phyloP scores from a whole-genome alignment of 2,797 vertebrate species.

The Tarsius wallacei region DNA sequence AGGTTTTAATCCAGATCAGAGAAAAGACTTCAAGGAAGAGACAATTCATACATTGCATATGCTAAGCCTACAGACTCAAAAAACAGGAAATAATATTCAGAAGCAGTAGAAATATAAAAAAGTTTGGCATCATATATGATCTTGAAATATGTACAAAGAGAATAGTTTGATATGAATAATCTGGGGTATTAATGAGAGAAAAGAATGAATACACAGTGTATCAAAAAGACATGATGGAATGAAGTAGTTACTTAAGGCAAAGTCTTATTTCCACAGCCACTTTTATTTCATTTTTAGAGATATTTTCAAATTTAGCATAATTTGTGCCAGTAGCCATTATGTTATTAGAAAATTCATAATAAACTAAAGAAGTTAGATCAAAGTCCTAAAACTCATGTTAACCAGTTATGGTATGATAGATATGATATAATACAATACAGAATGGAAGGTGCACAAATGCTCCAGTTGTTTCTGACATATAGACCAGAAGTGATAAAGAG shows the following conservation, averaged over 20 bases:
- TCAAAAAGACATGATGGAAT: not conserved
- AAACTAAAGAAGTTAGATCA: not conserved
- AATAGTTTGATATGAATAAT: not conserved
- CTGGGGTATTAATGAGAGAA: not conserved
- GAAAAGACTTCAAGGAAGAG: conserved; percentile 11
- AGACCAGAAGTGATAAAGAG: not conserved
- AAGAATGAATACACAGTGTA: not conserved
- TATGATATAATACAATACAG: not conserved
- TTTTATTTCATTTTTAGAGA: conserved; percentile 15
- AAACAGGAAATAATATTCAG: not conserved
- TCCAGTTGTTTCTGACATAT: not conserved
- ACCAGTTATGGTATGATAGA: not conserved
- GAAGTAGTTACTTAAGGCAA: not conserved
- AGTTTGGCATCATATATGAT: not conserved
- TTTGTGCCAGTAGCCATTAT: not conserved
- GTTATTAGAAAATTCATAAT: not conserved
- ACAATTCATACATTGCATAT: not conserved
- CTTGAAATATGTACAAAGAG: not conserved
- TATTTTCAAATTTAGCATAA: conserved; percentile 15
- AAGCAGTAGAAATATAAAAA: not conserved
- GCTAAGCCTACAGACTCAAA: not conserved
- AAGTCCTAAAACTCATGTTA: not conserved
- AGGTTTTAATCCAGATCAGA: not conserved
- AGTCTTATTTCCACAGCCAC: not conserved
- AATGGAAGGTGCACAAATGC: not conserved